These are phyloP conservation scores for Pomatostomus ruficeps DNA, from an alignment of 2,113 vertebrate species.

Conservation along the genomic window DNA sequence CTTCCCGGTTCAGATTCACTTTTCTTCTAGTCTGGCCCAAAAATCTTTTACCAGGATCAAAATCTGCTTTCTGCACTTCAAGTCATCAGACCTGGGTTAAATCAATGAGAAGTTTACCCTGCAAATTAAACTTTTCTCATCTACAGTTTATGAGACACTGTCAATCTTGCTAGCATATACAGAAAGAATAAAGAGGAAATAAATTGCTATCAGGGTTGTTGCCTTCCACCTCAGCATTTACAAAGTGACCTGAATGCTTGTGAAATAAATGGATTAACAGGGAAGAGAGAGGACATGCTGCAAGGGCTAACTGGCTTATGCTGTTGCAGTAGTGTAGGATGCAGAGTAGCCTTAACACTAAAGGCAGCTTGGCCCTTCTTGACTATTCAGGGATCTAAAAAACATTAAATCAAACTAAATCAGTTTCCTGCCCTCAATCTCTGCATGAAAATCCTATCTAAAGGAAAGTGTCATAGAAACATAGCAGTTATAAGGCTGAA, in stretches of 20 bases:
- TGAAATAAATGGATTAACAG: neutral
- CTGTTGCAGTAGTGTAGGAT: neutral
- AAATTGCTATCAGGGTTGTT: neutral
- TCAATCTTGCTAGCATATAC: neutral
- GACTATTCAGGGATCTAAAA: neutral
- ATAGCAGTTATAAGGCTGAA: neutral
- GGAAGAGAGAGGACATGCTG: neutral
- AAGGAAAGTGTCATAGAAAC: neutral
- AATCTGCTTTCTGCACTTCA: neutral
- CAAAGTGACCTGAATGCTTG: neutral
- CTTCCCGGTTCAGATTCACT: neutral
- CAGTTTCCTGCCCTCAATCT: neutral
- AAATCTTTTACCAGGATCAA: neutral
- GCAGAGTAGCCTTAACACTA: neutral
- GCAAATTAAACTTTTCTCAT: slow-evolving; percentile 8
- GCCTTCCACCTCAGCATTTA: neutral
- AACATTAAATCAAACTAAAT: neutral
- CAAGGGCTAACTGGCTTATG: neutral
- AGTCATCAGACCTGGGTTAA: neutral
- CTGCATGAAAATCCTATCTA: neutral
- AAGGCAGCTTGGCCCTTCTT: neutral
- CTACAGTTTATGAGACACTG: neutral
- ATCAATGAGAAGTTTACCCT: neutral
- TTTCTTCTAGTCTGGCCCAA: neutral
- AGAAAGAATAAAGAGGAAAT: neutral